Base-by-base conservation (phyloP, 1,140 invertebrate genomes). In the Euschistus heros region DNA sequence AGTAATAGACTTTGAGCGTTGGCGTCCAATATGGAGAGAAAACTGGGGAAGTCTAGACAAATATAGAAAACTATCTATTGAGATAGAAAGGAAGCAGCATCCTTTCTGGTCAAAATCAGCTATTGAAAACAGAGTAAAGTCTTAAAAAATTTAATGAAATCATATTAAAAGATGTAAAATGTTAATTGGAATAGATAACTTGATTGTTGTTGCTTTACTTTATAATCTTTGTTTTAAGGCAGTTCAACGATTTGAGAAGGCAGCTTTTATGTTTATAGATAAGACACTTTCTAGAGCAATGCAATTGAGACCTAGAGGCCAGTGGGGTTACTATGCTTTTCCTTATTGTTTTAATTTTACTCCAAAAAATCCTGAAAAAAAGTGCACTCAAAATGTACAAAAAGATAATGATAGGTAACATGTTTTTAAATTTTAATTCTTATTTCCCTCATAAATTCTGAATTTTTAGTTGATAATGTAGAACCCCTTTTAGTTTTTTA, bases 1-100 rank as follows among this genome's bases (percentile, higher is more conserved):
- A 0, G 80, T 92, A 14, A 88, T 92, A 70, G 89, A 91, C 74
- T 91, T 90, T 74, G 89, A 91, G 74, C 84, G 83, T 14, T 92
- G 89, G 89, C 74, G 88, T 50, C 89, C 89, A 6, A 78, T 88
- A 4, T 90, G 81, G 70, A 76, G 85, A 1, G 82, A 88, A 75
- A 85, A 91, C 76, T 87, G 86, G 78, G 84, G 82, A 3, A 76
- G 76, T 1, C 73, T 88, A 4, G 70, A 76, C 2, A 77, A 79
- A 0, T 88, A 89, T 70, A 82, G 83, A 63, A 78, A 83, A 26
- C 69, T 83, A 4, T 88, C 86, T 0, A 71, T 79, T 6, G 72
- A 83, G n/a, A 75, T 84, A 13, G 85, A 84, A 71, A 77, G 73
- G 47, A 71, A 78, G 26, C 73, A 70, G 18, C 84, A 88, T 75